phyloP scores from a whole-genome alignment of 2,888 invertebrate genomes.

The Tipula lateralis region DNA sequence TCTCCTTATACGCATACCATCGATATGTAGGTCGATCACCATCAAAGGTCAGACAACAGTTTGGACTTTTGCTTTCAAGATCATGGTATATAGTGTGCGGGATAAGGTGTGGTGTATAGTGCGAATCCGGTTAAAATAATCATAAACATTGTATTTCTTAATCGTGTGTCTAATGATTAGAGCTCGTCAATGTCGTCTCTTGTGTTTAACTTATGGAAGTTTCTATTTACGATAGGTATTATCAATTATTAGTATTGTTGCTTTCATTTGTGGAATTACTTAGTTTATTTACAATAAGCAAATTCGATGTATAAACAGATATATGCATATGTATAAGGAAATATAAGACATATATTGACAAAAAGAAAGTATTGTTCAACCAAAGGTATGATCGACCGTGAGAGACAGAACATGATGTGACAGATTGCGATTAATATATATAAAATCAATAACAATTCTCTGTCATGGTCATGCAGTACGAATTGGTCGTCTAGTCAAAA shows the following conservation, averaged over 20 bases:
- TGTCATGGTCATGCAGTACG: no score
- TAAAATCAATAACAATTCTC: no score
- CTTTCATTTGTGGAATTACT: not conserved
- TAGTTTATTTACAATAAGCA: not conserved
- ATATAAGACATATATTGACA: not conserved
- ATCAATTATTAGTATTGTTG: not conserved
- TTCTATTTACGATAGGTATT: not conserved
- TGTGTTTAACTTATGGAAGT: not conserved
- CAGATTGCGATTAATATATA: not conserved
- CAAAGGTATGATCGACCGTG: not conserved
- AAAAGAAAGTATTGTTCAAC: not conserved
- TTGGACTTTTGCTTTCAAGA: not conserved
- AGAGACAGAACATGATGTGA: not conserved
- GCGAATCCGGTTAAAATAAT: not conserved
- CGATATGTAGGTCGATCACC: not conserved
- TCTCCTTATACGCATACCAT: not conserved
- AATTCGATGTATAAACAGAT: not conserved
- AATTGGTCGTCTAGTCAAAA: no score
- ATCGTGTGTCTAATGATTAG: no score
- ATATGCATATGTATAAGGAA: no score
- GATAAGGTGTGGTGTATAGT: not conserved
- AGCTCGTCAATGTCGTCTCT: not conserved
- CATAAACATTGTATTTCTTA: not conserved
- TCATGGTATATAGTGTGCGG: not conserved
- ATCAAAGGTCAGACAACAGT: not conserved